Percentiles rank a stretch among this genome's conserved stretches.
Evolutionary conservation across 2,113 vertebrate genomes (phyloP).

Genomic region (Tachysurus fulvidraco): DNA sequence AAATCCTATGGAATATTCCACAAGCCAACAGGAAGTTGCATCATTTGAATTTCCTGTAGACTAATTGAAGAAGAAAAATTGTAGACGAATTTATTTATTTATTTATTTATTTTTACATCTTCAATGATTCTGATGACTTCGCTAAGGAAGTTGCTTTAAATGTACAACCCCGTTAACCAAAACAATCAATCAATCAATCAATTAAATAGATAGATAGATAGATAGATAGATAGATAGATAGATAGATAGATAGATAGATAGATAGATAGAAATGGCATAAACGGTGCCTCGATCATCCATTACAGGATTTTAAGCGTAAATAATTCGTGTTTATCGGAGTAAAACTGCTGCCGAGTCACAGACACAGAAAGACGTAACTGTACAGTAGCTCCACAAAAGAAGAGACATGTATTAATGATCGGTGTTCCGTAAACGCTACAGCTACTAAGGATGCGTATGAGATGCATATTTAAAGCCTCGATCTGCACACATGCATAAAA

Average conservation of each 20-base stretch:
- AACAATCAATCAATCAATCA: too few relatives aligned
- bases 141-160: not conserved
- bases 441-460: not conserved
- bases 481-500: slow-evolving; percentile 8
- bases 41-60: not conserved
- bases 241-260: too few relatives aligned
- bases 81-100: too few relatives aligned
- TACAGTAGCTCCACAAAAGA: not conserved
- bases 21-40: not conserved
- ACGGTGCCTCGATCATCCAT: not conserved
- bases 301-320: not conserved
- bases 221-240: too few relatives aligned
- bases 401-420: not conserved
- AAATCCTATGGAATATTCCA: not conserved
- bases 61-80: not conserved
- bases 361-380: not conserved
- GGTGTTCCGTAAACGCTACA: not conserved
- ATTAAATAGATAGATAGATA: too few relatives aligned
- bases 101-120: not conserved
- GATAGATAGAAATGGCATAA: not conserved
- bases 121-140: not conserved
- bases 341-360: not conserved
- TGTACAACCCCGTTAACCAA: not conserved
- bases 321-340: not conserved
- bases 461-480: not conserved